Evolutionary conservation across 2,888 invertebrate species (phyloP).

Genomic region (Nomada ruficornis): DNA sequence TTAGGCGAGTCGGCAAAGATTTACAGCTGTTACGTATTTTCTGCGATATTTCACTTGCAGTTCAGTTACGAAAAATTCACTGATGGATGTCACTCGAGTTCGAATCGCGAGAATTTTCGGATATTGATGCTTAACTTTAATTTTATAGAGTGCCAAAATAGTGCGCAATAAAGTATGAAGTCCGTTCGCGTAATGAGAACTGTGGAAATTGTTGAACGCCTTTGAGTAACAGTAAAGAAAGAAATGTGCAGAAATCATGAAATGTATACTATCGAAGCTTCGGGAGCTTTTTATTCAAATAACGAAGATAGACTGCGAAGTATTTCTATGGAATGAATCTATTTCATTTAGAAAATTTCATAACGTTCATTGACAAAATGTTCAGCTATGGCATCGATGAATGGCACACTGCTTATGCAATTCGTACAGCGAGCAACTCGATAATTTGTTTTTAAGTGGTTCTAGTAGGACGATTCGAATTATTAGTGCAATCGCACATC

Average conservation of each 20-base stretch:
- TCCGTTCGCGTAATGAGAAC: background rate
- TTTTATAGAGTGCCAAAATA: background rate
- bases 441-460: conserved; percentile 36
- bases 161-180: background rate
- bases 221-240: background rate
- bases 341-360: background rate
- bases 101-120: background rate
- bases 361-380: conserved; percentile 30
- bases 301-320: too few relatives aligned
- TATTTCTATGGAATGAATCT: background rate
- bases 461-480: conserved; percentile 33
- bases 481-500: conserved; percentile 35
- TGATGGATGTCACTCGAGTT: background rate
- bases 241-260: too few relatives aligned
- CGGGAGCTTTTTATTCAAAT: too few relatives aligned
- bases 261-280: too few relatives aligned
- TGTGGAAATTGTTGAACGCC: background rate
- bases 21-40: background rate
- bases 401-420: conserved; percentile 58
- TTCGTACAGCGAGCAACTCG: conserved; percentile 34
- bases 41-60: background rate
- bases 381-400: conserved; percentile 31
- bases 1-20: background rate
- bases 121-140: background rate
- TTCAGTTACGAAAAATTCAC: background rate